Base-by-base conservation (phyloP, 2,113 vertebrate genomes). In the Callospermophilus lateralis region DNA sequence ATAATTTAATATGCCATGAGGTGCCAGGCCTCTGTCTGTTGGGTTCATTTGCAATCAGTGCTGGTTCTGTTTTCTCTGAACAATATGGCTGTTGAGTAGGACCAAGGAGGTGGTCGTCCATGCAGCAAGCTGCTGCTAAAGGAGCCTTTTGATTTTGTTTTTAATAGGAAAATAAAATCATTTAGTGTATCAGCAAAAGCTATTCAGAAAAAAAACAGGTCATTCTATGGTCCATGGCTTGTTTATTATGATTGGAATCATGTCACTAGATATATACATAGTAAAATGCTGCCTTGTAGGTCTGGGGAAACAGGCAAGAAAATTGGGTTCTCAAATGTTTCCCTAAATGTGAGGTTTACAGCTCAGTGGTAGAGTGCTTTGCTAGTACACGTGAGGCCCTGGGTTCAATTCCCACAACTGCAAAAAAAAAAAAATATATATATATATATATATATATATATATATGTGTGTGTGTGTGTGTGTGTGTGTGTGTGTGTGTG, bases 161-260 rank as follows among this genome's bases (percentile, higher is more conserved):
- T 98, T 98, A 97, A 98, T 96, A 93, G 86, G 78, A 97, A 97
- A 98, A 96, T 98, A 97, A 98, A 98, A 97, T 73, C 97, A 98
- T 92, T 97, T 98, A 97, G 97, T 97, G 95, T 98, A 98, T 98
- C 98, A 96, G 92, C 94, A 93, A 97, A 92, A 98, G 93, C 86
- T 97, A 51, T 98, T 97, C 94, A 76, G 65, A 92, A 97, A 98
- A 97, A 98, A 97, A 96, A 3, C 6, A 89, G 89, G 93, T 51
- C 63, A 89, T 93, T 97, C 96, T 96, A 32, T 94, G 95, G 97
- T 97, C 94, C 85, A 63, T 12, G 58, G 76, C 84, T 88, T 39
- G 83, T 89, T 65, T 95, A 95, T 93, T 95, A 20, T 70, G 34
- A 85, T 90, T 97, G 84, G 96, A 98, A 96, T 51, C 78, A 90